phyloP scores from a whole-genome alignment of 2,113 vertebrate genomes.

The Gambusia holbrooki region DNA sequence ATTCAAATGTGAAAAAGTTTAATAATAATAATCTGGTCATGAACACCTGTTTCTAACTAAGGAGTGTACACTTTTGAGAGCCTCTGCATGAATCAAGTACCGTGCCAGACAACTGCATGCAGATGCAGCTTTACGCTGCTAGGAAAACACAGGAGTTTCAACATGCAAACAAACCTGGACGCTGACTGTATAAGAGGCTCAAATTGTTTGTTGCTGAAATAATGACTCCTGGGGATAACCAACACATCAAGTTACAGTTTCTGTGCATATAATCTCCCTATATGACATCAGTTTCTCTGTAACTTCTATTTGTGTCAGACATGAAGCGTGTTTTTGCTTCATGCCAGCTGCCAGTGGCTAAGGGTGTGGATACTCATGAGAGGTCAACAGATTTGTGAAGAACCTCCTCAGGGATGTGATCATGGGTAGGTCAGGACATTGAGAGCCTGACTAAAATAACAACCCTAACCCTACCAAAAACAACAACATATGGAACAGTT shows the following conservation, averaged over 20 bases:
- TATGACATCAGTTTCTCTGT: slow-evolving; percentile 67
- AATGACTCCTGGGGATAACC: neutral
- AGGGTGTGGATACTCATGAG: slow-evolving; percentile 68
- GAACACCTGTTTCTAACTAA: neutral
- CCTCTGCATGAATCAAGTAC: neutral
- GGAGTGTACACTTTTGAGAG: neutral
- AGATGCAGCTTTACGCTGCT: neutral
- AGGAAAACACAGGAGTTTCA: neutral
- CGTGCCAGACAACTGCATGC: neutral
- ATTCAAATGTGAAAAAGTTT: no score
- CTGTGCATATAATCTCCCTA: slow-evolving; percentile 20
- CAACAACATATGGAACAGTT: neutral
- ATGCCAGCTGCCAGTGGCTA: slow-evolving; percentile 56
- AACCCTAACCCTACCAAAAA: no score
- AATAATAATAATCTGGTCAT: no score
- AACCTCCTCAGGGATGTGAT: slow-evolving; percentile 56
- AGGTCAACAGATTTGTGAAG: slow-evolving; percentile 58
- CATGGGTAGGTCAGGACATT: slow-evolving; percentile 43
- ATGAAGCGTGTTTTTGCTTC: slow-evolving; percentile 40
- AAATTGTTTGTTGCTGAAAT: neutral
- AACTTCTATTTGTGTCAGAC: slow-evolving; percentile 63
- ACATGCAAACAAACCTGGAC: neutral
- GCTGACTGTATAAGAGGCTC: neutral
- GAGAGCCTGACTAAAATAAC: slow-evolving; percentile 24
- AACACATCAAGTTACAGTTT: neutral